Conservation (phyloP, 2,113 vertebrate genomes). For the Salvator merianae region DNA sequence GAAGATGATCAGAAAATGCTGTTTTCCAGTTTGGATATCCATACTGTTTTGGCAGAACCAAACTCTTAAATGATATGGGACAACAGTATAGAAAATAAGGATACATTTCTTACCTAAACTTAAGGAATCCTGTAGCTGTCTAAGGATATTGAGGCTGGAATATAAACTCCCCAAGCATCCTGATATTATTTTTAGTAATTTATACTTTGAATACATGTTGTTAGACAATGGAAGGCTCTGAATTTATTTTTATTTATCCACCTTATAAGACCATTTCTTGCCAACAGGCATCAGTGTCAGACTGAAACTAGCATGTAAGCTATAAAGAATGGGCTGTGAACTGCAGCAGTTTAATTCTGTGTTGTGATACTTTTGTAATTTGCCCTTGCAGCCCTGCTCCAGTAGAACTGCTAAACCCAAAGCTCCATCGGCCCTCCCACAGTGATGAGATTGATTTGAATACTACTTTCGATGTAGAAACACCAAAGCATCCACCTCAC, state of each 20-base stretch:
- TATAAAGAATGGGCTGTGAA: not conserved
- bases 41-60: no score
- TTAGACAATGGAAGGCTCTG: not conserved
- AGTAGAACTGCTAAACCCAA: constrained; percentile 79
- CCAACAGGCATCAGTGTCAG: not conserved
- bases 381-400: constrained; percentile 82
- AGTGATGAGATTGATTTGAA: constrained; percentile 85
- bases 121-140: not conserved
- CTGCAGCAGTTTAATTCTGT: not conserved
- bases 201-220: not conserved
- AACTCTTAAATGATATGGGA: no score
- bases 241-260: not conserved
- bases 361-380: not conserved
- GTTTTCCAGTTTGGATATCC: no score
- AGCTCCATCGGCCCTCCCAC: constrained; percentile 74
- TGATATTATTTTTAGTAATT: not conserved
- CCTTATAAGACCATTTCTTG: not conserved
- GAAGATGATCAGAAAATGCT: no score
- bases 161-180: not conserved
- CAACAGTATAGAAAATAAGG: no score
- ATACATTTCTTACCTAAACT: not conserved
- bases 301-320: not conserved
- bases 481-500: constrained; percentile 77
- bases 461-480: constrained; percentile 83
- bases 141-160: not conserved